A percentile compares a stretch with the other conserved stretches of the same genome.
Conservation (phyloP, 2,888 invertebrate genomes). For the Epirrhoe tristata region DNA sequence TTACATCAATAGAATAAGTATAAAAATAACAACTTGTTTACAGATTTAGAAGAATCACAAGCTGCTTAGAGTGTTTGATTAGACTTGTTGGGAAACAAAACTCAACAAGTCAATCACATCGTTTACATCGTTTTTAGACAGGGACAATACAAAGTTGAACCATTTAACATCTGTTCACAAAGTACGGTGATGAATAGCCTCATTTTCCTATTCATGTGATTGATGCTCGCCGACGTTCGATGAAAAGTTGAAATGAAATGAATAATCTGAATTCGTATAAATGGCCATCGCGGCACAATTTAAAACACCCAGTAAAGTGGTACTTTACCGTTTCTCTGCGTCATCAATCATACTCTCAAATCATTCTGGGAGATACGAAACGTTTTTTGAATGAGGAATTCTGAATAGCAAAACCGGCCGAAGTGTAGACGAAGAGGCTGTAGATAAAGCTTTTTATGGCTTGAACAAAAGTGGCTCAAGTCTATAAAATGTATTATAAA, state of each 20-base stretch:
- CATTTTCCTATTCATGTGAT: conserved; percentile 44
- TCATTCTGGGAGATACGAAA: conserved; percentile 62
- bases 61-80: neutral
- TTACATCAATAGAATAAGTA: too few relatives aligned
- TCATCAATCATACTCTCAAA: conserved; percentile 72
- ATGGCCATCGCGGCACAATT: conserved; percentile 53
- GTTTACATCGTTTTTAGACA: conserved; percentile 8
- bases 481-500: conserved; percentile 57
- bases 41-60: neutral
- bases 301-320: conserved; percentile 57
- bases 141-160: conserved; percentile 23
- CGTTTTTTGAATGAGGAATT: conserved; percentile 59
- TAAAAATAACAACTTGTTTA: neutral
- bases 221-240: conserved; percentile 44
- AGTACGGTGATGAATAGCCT: conserved; percentile 38
- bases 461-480: conserved; percentile 38
- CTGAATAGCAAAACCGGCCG: conserved; percentile 54
- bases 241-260: conserved; percentile 37
- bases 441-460: conserved; percentile 29
- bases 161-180: conserved; percentile 30
- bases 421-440: conserved; percentile 35
- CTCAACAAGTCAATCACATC: conserved; percentile 26
- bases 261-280: conserved; percentile 47
- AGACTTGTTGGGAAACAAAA: conserved; percentile 4
- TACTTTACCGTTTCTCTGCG: conserved; percentile 59